These are phyloP conservation scores for Chaenocephalus aceratus DNA, from an alignment of 2,113 vertebrate species.

Conservation along the genomic window DNA sequence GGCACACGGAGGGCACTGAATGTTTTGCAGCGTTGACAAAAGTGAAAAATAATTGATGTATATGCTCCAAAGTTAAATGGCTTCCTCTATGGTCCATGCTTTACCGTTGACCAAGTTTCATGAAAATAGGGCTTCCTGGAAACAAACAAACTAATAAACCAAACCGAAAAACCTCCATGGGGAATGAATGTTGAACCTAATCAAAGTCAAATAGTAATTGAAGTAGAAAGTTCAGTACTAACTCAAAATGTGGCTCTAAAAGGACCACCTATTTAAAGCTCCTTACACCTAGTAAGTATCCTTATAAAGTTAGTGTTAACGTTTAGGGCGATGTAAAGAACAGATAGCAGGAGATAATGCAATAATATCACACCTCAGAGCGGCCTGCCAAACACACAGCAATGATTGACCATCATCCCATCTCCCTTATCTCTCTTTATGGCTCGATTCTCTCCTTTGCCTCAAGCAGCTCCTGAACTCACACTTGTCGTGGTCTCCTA, in stretches of 20 bases:
- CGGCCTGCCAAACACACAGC: constrained; percentile 63
- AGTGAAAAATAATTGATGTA: no score
- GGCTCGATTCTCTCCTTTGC: constrained; percentile 56
- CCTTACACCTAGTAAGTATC: constrained; percentile 43
- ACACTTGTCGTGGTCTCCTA: constrained; percentile 18
- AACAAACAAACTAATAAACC: no score
- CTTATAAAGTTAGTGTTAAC: constrained; percentile 58
- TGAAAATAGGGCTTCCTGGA: no score
- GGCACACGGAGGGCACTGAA: no score
- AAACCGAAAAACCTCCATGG: no score
- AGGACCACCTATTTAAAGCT: constrained; percentile 27
- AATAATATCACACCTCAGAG: constrained; percentile 70
- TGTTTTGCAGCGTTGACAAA: no score
- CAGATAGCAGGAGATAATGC: constrained; percentile 67
- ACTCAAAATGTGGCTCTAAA: no score
- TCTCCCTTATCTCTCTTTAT: constrained; percentile 79
- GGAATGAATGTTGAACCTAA: background rate
- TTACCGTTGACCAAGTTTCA: no score
- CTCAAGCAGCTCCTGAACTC: constrained; percentile 45
- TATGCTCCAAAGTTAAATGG: no score
- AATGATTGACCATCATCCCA: constrained; percentile 79
- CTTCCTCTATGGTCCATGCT: no score
- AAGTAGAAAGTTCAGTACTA: no score
- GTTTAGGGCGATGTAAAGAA: constrained; percentile 75
- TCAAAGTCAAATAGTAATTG: background rate